These are phyloP conservation scores for Leptopilina syphax DNA, from an alignment of 2,888 invertebrate genomes.

Conservation along the genomic window DNA sequence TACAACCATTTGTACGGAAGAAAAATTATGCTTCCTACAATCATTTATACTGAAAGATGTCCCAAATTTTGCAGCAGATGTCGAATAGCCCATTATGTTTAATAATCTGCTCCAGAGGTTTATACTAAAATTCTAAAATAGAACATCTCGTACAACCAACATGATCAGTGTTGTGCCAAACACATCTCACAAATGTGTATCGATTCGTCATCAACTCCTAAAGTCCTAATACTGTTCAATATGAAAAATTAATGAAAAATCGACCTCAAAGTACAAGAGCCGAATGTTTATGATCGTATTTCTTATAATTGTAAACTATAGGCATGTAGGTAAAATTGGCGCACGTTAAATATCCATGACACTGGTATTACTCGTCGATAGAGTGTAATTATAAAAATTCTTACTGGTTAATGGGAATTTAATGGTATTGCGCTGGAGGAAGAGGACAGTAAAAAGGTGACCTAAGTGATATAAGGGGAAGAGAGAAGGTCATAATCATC, in stretches of 20 bases:
- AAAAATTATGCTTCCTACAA: too few species aligned
- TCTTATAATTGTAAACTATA: too few species aligned
- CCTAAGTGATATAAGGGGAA: constrained; percentile 50
- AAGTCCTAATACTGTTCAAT: not conserved
- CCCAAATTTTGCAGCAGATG: too few species aligned
- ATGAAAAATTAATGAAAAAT: not conserved
- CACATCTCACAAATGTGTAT: not conserved
- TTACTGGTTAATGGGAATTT: constrained; percentile 60
- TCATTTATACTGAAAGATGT: too few species aligned
- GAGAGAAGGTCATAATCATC: constrained; percentile 64
- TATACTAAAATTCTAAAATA: too few species aligned
- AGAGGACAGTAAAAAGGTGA: constrained; percentile 38
- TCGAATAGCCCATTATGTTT: too few species aligned
- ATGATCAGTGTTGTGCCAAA: too few species aligned
- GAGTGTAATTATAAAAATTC: constrained; percentile 59
- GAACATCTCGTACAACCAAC: too few species aligned
- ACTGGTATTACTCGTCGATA: not conserved
- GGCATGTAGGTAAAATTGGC: too few species aligned
- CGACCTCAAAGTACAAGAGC: not conserved
- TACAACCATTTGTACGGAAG: too few species aligned
- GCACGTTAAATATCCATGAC: not conserved
- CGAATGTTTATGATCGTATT: not conserved
- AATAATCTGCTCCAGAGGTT: too few species aligned
- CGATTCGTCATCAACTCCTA: not conserved
- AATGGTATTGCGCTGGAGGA: constrained; percentile 52